Evolutionary conservation across 2,888 invertebrate species (phyloP), one percentile per base, ranked within the genome.

Genomic region (Calephelis perditalis): DNA sequence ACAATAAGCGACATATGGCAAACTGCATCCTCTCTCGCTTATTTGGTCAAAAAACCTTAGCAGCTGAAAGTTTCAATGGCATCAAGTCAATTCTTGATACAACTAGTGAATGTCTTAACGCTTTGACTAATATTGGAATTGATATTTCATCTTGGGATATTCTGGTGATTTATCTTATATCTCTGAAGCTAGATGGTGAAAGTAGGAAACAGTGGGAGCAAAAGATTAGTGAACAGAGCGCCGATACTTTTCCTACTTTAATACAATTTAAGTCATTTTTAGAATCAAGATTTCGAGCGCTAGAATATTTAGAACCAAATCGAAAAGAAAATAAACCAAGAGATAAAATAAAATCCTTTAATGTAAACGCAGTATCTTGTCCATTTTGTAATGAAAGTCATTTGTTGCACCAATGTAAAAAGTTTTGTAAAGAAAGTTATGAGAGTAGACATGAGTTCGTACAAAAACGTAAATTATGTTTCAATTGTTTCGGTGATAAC

Each of bases 81-180:
- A 63, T 73, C 12, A 73, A 70, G 45, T 65, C 64, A 11, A 47
- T 73, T 8, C 37, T 73, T 15, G 71, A 72, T 63, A 71, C 65
- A 1, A 69, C 71, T 7, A 66, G 47, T 6, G 61, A 72, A 59
- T 72, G 70, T 62, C 59, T 69, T 9, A 60, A 59, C 36, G 58
- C 63, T 15, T 60, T 62, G 12, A 63, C 56, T 58, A 68, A 65
- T 56, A 43, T 68, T 10, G 54, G 65, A 1, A 64, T 68, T 6
- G 49, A 61, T 12, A 60, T 56, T 12, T 11, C 9, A 7, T 52
- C 61, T 1, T 69, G 67, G 70, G 63, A 70, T 60, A 45, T 63
- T 11, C 63, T 70, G 3, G 47, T 71, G 2, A 59, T 67, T 5
- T 60, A 66, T 35, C 56, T 69, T 36, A 7, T 66, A 0, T 62